These are phyloP conservation scores for Sisyra nigra DNA, from an alignment of 2,888 invertebrate genomes.

Conservation along the genomic window DNA sequence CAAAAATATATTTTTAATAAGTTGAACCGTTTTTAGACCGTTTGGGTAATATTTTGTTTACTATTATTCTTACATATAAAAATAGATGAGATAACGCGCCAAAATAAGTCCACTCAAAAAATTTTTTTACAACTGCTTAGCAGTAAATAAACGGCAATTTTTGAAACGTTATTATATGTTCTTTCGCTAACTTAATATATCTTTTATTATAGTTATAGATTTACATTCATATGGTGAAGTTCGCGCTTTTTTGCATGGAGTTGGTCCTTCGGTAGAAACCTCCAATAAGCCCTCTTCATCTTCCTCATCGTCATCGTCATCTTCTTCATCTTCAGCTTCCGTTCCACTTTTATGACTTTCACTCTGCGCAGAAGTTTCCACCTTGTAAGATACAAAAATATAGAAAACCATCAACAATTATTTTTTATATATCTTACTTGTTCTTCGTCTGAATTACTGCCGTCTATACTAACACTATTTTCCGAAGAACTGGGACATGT, in stretches of 20 bases:
- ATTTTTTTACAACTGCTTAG: too few species aligned
- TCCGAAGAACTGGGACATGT: slow-evolving; percentile 53
- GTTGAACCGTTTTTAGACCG: too few species aligned
- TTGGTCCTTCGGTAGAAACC: slow-evolving; percentile 28
- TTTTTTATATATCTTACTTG: slow-evolving; percentile 23
- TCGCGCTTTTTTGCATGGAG: slow-evolving; percentile 33
- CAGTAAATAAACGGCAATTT: too few species aligned
- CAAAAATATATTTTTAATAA: too few species aligned
- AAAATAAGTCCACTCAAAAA: too few species aligned
- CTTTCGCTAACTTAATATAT: too few species aligned
- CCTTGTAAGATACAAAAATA: slow-evolving; percentile 24
- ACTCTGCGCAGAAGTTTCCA: slow-evolving; percentile 40
- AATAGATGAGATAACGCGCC: too few species aligned
- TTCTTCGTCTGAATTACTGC: slow-evolving; percentile 65
- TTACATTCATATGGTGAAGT: slow-evolving; percentile 10
- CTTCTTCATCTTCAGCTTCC: slow-evolving; percentile 29
- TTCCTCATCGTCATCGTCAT: slow-evolving; percentile 27
- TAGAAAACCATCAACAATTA: neutral
- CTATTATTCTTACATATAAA: too few species aligned
- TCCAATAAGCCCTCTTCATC: slow-evolving; percentile 23
- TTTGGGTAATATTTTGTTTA: too few species aligned
- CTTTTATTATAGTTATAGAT: too few species aligned
- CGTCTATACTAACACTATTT: slow-evolving; percentile 65
- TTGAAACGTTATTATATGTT: too few species aligned
- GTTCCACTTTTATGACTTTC: slow-evolving; percentile 35